Evolutionary conservation across 2,113 vertebrate species (phyloP), one percentile per base, ranked within the genome.

Genomic region (Nothobranchius furzeri): DNA sequence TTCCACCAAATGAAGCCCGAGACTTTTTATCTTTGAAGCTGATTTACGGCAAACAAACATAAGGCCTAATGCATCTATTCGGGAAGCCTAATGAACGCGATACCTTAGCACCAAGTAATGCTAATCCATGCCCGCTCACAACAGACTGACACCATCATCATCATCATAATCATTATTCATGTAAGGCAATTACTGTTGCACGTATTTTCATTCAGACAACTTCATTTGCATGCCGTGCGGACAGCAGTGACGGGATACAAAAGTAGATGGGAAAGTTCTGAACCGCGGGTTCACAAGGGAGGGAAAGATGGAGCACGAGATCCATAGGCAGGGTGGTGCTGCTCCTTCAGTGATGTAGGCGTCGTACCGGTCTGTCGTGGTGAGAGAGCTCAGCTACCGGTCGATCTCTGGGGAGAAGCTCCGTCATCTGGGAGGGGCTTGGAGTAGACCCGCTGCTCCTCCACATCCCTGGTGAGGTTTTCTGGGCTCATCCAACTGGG

Each of bases 161-260:
- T 72, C 73, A 75, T 80, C 74, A 72, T 87, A 88, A 89, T 89
- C 85, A 89, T 88, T 90, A 90, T 88, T 90, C 79, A 88, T 91
- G 90, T 91, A 81, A 85, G 73, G 79, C 87, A 87, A 88, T 89
- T 88, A 87, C 80, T 78, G 80, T 76, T 79, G 68, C 67, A 75
- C 68, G 76, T 87, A 81, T 80, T 78, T 85, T 85, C 70, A 74
- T 76, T 81, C 63, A 86, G 87, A 90, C 13, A 48, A 77, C 83
- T 89, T 85, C 71, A 89, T 91, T 89, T 86, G 68, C 72, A 76
- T 78, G 75, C 54, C 48, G 68, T 79, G 68, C 54, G 72, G 77
- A 69, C 78, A 67, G 81, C 55, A 70, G 73, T 48, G 68, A 75
- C 60, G 48, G 68, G 64, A 84, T 78, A 75, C 52, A 69, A 82